phyloP scores from a whole-genome alignment of 1,140 invertebrate species.

The Habropoda laboriosa region DNA sequence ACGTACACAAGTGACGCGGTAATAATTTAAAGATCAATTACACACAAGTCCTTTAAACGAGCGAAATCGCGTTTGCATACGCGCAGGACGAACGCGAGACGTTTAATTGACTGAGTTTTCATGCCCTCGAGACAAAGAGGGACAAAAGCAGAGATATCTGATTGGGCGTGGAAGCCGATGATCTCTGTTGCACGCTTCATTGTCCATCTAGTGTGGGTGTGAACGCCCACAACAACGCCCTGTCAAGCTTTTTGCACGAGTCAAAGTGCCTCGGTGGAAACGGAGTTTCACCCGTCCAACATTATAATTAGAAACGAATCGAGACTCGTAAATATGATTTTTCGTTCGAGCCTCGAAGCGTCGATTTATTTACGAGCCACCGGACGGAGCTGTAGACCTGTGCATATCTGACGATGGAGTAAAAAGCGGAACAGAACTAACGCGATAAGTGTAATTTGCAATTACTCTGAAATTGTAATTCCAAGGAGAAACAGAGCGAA shows the following conservation, averaged over 20 bases:
- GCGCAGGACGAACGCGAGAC: not conserved
- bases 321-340: conserved; percentile 65
- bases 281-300: conserved; percentile 34
- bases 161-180: conserved; percentile 69
- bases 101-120: conserved; percentile 42
- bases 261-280: conserved; percentile 65
- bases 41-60: not conserved
- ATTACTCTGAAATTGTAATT: too few relatives aligned
- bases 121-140: conserved; percentile 54
- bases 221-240: too few relatives aligned
- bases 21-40: not conserved
- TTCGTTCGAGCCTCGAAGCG: conserved; percentile 52
- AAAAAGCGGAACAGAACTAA: not conserved
- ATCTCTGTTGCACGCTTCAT: conserved; percentile 74
- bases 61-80: not conserved
- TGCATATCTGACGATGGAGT: not conserved
- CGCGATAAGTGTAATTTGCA: too few relatives aligned
- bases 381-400: not conserved
- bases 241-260: conserved; percentile 70
- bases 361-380: conserved; percentile 55
- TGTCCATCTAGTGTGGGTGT: conserved; percentile 77
- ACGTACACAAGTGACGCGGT: too few relatives aligned
- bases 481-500: too few relatives aligned
- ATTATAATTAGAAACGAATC: conserved; percentile 70
- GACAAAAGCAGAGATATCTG: conserved; percentile 54